phyloP scores from a whole-genome alignment of 2,797 vertebrate genomes.

The Manis pentadactyla region DNA sequence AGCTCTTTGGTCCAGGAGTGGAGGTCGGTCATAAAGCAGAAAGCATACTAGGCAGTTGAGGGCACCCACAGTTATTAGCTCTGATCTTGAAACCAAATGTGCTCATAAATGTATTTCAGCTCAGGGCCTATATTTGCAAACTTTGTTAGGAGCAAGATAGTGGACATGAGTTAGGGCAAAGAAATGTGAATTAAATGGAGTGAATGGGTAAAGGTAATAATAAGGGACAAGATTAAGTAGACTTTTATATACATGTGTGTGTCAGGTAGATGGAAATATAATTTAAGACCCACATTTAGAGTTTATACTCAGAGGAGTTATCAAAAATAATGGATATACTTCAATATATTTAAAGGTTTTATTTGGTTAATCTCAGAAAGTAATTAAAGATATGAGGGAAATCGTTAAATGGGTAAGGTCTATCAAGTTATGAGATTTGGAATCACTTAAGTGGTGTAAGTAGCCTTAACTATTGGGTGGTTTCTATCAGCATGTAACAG shows the following conservation, averaged over 20 bases:
- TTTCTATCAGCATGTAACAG: not conserved
- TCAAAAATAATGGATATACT: not conserved
- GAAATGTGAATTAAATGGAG: not conserved
- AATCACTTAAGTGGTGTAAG: not conserved
- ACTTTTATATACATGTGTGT: not conserved
- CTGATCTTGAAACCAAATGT: not conserved
- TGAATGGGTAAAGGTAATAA: not conserved
- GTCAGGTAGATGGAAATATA: not conserved
- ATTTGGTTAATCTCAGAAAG: not conserved
- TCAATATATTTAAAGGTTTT: not conserved
- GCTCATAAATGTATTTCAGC: too few species aligned
- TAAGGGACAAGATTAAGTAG: not conserved
- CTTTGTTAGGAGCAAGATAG: not conserved
- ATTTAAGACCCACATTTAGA: not conserved
- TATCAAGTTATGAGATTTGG: not conserved
- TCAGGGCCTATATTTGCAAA: not conserved
- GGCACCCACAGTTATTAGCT: not conserved
- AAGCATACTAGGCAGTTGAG: not conserved
- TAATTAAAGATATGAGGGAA: not conserved
- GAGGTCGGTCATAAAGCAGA: not conserved
- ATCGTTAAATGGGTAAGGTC: not conserved
- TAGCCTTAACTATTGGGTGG: not conserved
- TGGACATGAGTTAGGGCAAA: not conserved
- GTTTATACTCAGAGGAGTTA: not conserved
- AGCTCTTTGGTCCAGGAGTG: too few species aligned